Conservation (phyloP, 1,140 invertebrate genomes). For the Dufourea novaeangliae region DNA sequence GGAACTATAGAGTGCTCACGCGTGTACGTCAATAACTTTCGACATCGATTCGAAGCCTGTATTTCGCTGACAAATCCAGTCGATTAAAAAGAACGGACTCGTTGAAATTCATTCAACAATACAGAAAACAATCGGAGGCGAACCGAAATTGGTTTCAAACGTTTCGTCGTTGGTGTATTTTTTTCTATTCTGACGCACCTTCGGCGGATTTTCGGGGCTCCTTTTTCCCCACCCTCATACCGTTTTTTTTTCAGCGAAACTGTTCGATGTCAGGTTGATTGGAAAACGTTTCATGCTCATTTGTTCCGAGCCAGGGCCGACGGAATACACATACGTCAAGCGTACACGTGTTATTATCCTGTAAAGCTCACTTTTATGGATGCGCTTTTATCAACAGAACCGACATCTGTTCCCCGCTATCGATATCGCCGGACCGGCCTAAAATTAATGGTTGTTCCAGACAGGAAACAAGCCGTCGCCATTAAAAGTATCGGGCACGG, state of each 20-base stretch:
- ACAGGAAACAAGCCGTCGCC: slow-evolving; percentile 40
- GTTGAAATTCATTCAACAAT: background rate
- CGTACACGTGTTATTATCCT: slow-evolving; percentile 46
- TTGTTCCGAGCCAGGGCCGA: slow-evolving; percentile 4
- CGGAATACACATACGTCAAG: slow-evolving; percentile 15
- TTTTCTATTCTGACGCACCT: background rate
- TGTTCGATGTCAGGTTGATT: slow-evolving; percentile 27
- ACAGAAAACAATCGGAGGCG: background rate
- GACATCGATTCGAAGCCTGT: too few species aligned
- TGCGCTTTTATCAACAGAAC: slow-evolving; percentile 43
- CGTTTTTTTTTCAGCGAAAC: background rate
- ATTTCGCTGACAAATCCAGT: too few species aligned
- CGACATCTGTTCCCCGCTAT: slow-evolving; percentile 38
- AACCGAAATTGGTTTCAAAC: background rate
- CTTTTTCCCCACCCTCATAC: background rate
- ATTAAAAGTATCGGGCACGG: slow-evolving; percentile 37
- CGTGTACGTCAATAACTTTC: background rate
- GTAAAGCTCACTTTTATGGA: slow-evolving; percentile 44
- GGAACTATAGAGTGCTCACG: background rate
- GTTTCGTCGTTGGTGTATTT: slow-evolving; percentile 13
- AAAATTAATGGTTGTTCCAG: slow-evolving; percentile 43
- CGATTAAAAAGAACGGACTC: background rate
- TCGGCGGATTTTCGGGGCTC: background rate
- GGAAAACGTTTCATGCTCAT: slow-evolving; percentile 36
- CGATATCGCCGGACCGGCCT: slow-evolving; percentile 26